Base-by-base conservation (phyloP, 2,113 vertebrate genomes). In the Cryptotis parvus region DNA sequence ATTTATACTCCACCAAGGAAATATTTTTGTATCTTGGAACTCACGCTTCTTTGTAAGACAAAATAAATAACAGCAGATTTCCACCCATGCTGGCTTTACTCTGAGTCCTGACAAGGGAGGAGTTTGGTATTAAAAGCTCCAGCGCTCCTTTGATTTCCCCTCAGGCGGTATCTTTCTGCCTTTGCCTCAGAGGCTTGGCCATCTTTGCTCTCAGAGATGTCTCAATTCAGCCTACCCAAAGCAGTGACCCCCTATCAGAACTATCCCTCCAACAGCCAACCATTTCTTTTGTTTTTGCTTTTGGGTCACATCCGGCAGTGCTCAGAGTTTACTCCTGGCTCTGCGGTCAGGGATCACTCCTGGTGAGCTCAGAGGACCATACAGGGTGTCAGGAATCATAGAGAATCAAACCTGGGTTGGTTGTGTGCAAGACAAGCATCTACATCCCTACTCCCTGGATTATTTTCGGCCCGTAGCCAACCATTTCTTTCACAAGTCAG, bases 21-120 rank as follows among this genome's bases (percentile, higher is more conserved):
- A 20, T 22, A 66, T 26, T 68, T 86, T 41, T 94, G 15, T 39
- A 31, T 73, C 79, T 87, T 52, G 55, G 72, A 79, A 66, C 58
- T 79, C 5, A 65, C 15, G 12, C 26, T 65, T 83, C 26, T 77
- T 90, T 74, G 22, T 8, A 12, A 68, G 85, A 85, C 68, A 87
- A 91, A 24, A 31, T n/a, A 80, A 75, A n/a, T 20, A 35, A 39
- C 6, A 22, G 39, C 83, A 52, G 27, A 66, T 52, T 41, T n/a
- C 35, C 1, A 63, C 3, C 27, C 63, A 31, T 31, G 63, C 78
- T 70, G 41, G 69, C 2, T 85, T 81, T 70, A 43, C 70, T 33
- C 49, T 74, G 41, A 61, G 58, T 70, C 61, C 18, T 35, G 45
- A 33, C 63, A 52, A 12, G 22, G 45, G 55, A 89, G 37, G 58